These are phyloP conservation scores for Syritta pipiens DNA, from an alignment of 2,888 invertebrate species.

Conservation along the genomic window DNA sequence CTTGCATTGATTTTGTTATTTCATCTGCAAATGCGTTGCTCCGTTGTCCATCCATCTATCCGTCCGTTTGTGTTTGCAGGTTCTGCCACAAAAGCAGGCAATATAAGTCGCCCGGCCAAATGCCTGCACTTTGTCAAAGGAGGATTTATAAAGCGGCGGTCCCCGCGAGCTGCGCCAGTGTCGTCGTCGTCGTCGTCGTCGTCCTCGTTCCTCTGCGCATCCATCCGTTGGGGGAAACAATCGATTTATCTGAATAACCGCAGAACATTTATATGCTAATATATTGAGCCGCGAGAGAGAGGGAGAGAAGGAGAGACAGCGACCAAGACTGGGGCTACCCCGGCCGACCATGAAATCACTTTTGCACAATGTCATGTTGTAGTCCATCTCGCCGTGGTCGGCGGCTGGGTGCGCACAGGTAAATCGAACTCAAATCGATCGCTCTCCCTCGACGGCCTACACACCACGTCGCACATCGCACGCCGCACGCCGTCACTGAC, in stretches of 20 bases:
- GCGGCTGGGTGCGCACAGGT: slow-evolving; percentile 39
- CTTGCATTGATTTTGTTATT: slow-evolving; percentile 64
- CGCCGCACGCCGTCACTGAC: neutral
- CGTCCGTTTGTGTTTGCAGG: slow-evolving; percentile 55
- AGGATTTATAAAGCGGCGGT: slow-evolving; percentile 66
- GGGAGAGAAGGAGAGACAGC: slow-evolving; percentile 5
- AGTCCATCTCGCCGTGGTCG: slow-evolving; percentile 33
- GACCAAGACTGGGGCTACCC: slow-evolving; percentile 7
- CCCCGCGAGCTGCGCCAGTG: slow-evolving; percentile 41
- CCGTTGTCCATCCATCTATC: slow-evolving; percentile 61
- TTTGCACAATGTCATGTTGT: slow-evolving; percentile 62
- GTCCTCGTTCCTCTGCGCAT: too few relatives aligned
- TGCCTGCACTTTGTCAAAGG: slow-evolving; percentile 68
- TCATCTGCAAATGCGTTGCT: slow-evolving; percentile 59
- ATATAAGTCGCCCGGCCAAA: slow-evolving; percentile 67
- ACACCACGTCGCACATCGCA: neutral
- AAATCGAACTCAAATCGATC: slow-evolving; percentile 64
- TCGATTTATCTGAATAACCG: slow-evolving; percentile 68
- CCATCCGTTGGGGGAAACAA: slow-evolving; percentile 57
- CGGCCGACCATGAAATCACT: slow-evolving; percentile 54
- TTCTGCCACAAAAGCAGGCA: slow-evolving; percentile 65
- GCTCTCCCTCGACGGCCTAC: slow-evolving; percentile 11
- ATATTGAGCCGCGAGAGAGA: slow-evolving; percentile 46
- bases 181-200: slow-evolving; percentile 20
- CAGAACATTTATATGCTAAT: slow-evolving; percentile 69